Base-by-base conservation (phyloP, 2,113 vertebrate species). In the Cygnus atratus region DNA sequence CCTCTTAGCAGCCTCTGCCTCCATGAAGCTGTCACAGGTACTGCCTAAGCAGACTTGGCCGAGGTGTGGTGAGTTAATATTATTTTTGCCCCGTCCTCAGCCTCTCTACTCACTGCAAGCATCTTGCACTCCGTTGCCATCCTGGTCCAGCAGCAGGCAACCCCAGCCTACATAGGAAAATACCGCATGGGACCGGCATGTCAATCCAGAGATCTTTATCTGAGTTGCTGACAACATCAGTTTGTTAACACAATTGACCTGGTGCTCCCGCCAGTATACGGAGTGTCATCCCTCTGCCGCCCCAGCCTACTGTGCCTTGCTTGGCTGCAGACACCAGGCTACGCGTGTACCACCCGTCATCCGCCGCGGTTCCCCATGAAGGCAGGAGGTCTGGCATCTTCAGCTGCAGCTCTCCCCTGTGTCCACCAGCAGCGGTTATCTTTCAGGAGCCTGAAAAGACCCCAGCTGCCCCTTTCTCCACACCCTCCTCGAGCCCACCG, bases 61-160 rank as follows among this genome's bases (percentile, higher is more conserved):
- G 21, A 28, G 28, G 63, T 11, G 17, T 17, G 12, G 13, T 2
- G 7, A 73, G 67, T n/a, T 26, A 35, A 17, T 12, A 7, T 1
- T 48, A 16, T 2, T 48, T 67, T 68, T 3, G 4, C 20, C 29
- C 37, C 54, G 26, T 46, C 29, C 67, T 67, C 79, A 78, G 44
- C 11, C 46, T 29, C 55, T 26, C 68, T 71, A 44, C 62, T 41
- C 41, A 24, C 25, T 68, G 48, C 21, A 35, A 33, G 31, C 0
- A 0, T 29, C 39, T 41, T 14, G 5, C 37, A 41, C 25, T 65
- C 82, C 68, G 28, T 46, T 0, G 0, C 41, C 58, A 20, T 9
- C 0, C 0, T 28, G 39, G 48, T 61, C 62, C 67, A 65, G 58
- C 66, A 92, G 54, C 3, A 7, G 33, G 46, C 16, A 78, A 67